Base-by-base conservation (phyloP, 2,888 invertebrate genomes). In the Plagodis pulveraria region DNA sequence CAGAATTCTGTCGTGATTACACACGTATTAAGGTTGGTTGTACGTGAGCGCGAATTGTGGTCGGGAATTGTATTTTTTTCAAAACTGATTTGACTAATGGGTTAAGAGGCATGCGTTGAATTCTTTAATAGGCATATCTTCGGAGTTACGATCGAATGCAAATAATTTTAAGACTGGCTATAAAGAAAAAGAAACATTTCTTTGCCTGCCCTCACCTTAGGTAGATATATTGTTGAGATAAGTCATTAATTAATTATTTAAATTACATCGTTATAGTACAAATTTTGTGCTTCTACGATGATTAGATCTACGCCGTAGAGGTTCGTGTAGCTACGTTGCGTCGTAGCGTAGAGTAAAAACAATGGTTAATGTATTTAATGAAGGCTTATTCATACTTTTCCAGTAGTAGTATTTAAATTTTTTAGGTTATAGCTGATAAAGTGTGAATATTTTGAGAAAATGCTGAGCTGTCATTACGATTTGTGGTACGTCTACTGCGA, bases 1-100 rank as follows among this genome's bases (percentile, higher is more conserved):
- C 66, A 60, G 61, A 59, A 57, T 61, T 54, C 56, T 56, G 58
- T 47, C 50, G 58, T 68, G 73, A 75, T 74, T 78, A 62, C 69
- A 69, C 69, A 69, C 69, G 66, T 69, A 65, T 65, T 51, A 54
- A 53, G 56, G 35, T 35, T 49, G 57, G 52, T 47, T 57, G 66
- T 62, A 58, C 66, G 66, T 66, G 69, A 58, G 62, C 55, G 63
- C 51, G 63, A 68, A 66, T 61, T 63, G 63, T 51, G 46, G 44
- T 45, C 41, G 46, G 41, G 58, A 50, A 46, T 54, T 51, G 48
- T 58, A 38, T 43, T 43, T 51, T 46, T 52, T 38, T 9, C 38
- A 54, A 22, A 22, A 46, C 50, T 47, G 55, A 59, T 47, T 59
- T 60, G 52, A 56, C 41, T 61, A 61, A 56, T 56, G 60, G 49